A percentile compares a stretch with the other conserved stretches of the same genome.
Conservation (phyloP, 2,113 vertebrate species). For the Heptranchias perlo region DNA sequence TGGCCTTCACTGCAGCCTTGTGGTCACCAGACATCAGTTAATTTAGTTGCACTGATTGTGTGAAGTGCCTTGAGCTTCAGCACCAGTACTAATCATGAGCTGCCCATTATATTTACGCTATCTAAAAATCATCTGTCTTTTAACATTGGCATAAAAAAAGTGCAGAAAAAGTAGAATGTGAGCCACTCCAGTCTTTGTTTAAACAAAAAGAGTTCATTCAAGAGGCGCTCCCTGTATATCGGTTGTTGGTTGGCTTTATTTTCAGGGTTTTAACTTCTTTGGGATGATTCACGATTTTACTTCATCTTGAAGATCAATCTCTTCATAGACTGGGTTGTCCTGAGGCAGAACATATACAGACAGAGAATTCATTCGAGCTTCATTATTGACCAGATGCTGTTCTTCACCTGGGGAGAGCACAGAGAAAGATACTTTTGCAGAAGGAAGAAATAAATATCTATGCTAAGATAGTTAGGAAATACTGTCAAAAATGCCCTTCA, state of each 20-base stretch:
- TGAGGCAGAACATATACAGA: slow-evolving; percentile 55
- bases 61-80: not conserved
- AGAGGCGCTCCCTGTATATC: slow-evolving; percentile 6
- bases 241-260: slow-evolving; percentile 48
- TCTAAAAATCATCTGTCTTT: not conserved
- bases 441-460: not conserved
- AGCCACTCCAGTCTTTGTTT: slow-evolving; percentile 27
- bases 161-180: slow-evolving; percentile 27
- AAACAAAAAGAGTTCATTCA: not conserved
- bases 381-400: slow-evolving; percentile 53
- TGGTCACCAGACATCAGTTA: not conserved
- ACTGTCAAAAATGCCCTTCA: not conserved
- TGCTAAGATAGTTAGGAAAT: not conserved
- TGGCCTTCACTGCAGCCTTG: not conserved
- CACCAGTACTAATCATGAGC: not conserved
- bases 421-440: slow-evolving; percentile 38
- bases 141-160: slow-evolving; percentile 22
- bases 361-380: slow-evolving; percentile 48
- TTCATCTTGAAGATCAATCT: slow-evolving; percentile 44
- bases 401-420: slow-evolving; percentile 53
- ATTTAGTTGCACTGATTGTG: not conserved
- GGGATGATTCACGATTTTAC: slow-evolving; percentile 50
- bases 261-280: slow-evolving; percentile 47
- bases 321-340: slow-evolving; percentile 82
- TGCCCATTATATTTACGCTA: slow-evolving; percentile 6